Percentiles rank a stretch among this genome's conserved stretches.
Evolutionary conservation across 2,113 vertebrate species (phyloP).

Genomic region (Accipiter virgatus): DNA sequence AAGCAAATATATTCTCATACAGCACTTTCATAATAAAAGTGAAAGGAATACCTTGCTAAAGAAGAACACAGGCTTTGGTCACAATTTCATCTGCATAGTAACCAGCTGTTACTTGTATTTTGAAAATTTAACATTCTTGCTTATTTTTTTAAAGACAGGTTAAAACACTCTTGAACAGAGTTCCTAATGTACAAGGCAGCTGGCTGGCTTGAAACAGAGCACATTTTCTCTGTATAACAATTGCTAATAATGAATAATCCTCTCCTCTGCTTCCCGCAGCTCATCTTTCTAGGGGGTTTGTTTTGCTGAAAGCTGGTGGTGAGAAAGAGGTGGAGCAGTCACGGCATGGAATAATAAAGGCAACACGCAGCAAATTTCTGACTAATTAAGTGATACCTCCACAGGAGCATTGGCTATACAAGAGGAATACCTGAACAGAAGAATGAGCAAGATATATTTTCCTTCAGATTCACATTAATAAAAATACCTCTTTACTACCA

Average conservation of each 20-base stretch:
- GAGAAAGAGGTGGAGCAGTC: constrained; percentile 46
- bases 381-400: constrained; percentile 54
- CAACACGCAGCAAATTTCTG: constrained; percentile 50
- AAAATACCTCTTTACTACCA: background rate
- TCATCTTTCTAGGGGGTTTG: constrained; percentile 39
- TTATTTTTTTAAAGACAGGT: background rate
- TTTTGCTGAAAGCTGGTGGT: constrained; percentile 40
- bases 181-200: background rate
- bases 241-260: constrained; percentile 47
- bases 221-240: background rate
- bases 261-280: constrained; percentile 8
- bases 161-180: background rate
- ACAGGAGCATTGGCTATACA: background rate
- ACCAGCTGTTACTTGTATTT: background rate
- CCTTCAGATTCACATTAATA: background rate
- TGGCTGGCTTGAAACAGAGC: background rate
- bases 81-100: background rate
- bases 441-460: background rate
- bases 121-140: background rate
- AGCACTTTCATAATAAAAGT: background rate
- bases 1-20: background rate
- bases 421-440: constrained; percentile 4
- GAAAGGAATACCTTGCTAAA: background rate
- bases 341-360: constrained; percentile 30
- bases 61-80: background rate